phyloP scores from a whole-genome alignment of 1,140 invertebrate species.

The Apis mellifera region Amel_HAv3.1 CM009945.2:6226001-6226500 shows the following conservation, averaged over 20 bases:
- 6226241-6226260: constrained; percentile 45
- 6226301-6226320: constrained; percentile 48
- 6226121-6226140: constrained; percentile 64
- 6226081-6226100: constrained; percentile 71
- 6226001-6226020: constrained; percentile 65
- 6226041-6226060: constrained; percentile 57
- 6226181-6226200: constrained; percentile 47
- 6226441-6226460: constrained; percentile 5
- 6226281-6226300: constrained; percentile 62
- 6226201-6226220: constrained; percentile 25
- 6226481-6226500: constrained; percentile 46
- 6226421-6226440: constrained; percentile 15
- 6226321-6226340: constrained; percentile 50
- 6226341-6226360: constrained; percentile 41
- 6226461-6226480: background rate
- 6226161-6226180: constrained; percentile 60
- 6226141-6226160: constrained; percentile 66
- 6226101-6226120: constrained; percentile 54
- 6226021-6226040: constrained; percentile 72
- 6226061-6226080: constrained; percentile 60
- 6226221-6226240: constrained; percentile 32
- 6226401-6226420: constrained; percentile 24
- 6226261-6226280: constrained; percentile 54
- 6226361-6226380: constrained; percentile 42
- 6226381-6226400: constrained; percentile 27